Evolutionary conservation across 2,797 vertebrate species (phyloP), one percentile per base, ranked within the genome.

Genomic region (Aeoliscus strigatus): DNA sequence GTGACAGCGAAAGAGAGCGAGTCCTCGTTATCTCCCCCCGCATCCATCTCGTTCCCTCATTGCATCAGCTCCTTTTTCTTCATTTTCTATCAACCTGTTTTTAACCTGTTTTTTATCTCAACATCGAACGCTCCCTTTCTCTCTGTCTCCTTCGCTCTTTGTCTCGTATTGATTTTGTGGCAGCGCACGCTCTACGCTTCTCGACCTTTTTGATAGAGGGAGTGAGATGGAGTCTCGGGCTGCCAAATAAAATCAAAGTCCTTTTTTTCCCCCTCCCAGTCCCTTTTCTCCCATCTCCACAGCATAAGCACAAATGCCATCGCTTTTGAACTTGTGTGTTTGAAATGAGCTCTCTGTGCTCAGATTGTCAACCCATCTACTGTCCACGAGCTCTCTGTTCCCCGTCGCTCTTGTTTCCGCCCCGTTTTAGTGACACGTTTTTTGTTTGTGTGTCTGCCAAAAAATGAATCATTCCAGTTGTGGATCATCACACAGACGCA

Each of bases 171-270:
- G 81, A 86, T 87, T 84, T 81, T 79, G 71, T 70, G 74, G 72
- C 77, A 63, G 58, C 47, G 60, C 56, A 64, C 32, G 30, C 76
- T 82, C 75, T 42, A 54, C 60, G 74, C 75, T 77, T 80, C 63
- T 79, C 66, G 52, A 58, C 64, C 77, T 72, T 82, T 77, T 73
- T 83, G 78, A 86, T 87, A 31, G 76, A 78, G n/a, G n/a, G 70
- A 80, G 72, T 71, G 76, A 82, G 79, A 80, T 80, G 70, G 66
- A 80, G 77, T 75, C 73, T 75, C 60, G 17, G 70, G 52, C 76
- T 79, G 77, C 79, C 76, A 86, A 81, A 82, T 75, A 56, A 80
- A 86, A 83, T 87, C 81, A 86, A 84, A 88, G 81, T 66, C 48
- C 58, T 48, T 66, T 46, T 55, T 66, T 11, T 11, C 27, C n/a